phyloP scores from a whole-genome alignment of 1,140 invertebrate genomes.

The Ceratitis capitata region DNA sequence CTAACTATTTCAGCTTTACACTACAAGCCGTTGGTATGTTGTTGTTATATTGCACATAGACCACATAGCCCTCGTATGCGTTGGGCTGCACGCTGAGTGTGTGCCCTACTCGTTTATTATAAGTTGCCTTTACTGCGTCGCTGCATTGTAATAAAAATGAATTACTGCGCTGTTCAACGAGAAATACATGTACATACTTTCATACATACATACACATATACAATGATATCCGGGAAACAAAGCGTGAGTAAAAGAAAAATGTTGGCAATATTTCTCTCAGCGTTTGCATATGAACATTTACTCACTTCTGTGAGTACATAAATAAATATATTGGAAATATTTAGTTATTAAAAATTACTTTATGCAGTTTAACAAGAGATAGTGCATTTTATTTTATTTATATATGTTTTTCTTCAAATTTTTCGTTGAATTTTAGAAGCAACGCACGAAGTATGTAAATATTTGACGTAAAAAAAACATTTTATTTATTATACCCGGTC shows the following conservation, averaged over 20 bases:
- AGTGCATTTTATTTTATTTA: neutral
- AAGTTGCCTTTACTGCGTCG: neutral
- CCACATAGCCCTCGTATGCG: neutral
- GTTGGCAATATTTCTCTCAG: neutral
- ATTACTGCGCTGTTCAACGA: conserved; percentile 21
- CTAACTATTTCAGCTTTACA: too few relatives aligned
- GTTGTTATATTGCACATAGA: too few relatives aligned
- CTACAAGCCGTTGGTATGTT: neutral
- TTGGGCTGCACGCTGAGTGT: neutral
- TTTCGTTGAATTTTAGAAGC: neutral
- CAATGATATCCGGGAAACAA: too few relatives aligned
- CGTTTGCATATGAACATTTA: neutral
- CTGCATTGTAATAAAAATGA: conserved; percentile 38
- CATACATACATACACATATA: too few relatives aligned
- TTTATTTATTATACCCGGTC: too few relatives aligned
- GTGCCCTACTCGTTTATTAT: neutral
- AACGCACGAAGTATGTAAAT: neutral
- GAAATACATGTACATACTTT: conserved; percentile 25
- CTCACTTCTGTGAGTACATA: neutral
- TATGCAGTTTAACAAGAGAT: neutral
- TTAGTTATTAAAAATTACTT: conserved; percentile 21
- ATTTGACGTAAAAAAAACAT: too few relatives aligned
- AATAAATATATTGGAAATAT: neutral
- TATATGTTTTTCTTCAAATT: too few relatives aligned
- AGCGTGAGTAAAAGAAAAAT: neutral